Conservation (phyloP, 2,888 invertebrate species). For the Drosophila meridiana region DNA sequence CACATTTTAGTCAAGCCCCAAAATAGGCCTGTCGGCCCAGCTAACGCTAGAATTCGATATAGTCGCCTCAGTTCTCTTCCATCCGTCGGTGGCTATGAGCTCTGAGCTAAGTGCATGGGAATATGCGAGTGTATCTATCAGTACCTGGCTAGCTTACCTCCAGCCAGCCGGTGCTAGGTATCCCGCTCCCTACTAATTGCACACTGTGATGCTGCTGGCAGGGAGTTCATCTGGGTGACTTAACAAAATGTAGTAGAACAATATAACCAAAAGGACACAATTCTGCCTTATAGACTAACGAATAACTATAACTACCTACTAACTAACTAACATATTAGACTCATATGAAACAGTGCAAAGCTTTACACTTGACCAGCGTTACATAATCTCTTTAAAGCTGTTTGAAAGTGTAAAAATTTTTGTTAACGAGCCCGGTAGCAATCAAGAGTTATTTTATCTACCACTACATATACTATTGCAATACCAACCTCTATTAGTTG, state of each 20-base stretch:
- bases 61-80: neutral
- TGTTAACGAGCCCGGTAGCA: no score
- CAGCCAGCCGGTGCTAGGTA: neutral
- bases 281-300: neutral
- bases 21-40: neutral
- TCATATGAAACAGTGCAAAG: no score
- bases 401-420: no score
- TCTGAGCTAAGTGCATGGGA: neutral
- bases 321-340: no score
- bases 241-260: neutral
- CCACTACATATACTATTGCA: no score
- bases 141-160: neutral
- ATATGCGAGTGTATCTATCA: conserved; percentile 1
- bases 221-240: neutral
- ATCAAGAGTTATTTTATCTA: no score
- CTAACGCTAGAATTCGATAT: neutral
- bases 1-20: conserved; percentile 12
- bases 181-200: neutral
- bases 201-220: neutral
- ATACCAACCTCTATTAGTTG: no score
- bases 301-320: no score
- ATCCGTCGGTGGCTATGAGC: neutral
- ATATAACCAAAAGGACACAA: neutral
- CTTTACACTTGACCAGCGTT: no score
- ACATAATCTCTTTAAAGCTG: no score